Conservation (phyloP, 1,140 invertebrate species). For the Drosophila simulans region DNA sequence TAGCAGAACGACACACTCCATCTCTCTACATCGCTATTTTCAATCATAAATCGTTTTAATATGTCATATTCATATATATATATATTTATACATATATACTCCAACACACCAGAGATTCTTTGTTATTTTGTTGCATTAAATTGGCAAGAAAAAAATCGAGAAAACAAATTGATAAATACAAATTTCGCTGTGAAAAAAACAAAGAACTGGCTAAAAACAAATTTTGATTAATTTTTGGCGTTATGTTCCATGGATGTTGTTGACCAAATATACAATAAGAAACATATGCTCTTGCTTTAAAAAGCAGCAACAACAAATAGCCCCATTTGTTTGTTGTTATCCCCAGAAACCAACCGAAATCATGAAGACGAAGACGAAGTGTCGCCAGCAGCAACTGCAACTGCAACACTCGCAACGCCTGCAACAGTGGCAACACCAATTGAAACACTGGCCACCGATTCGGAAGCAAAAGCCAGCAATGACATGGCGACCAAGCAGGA, state of each 20-base stretch:
- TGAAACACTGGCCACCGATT: constrained; percentile 3
- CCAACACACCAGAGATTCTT: constrained; percentile 27
- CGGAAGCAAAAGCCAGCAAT: neutral
- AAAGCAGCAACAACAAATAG: constrained; percentile 70
- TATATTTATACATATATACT: constrained; percentile 6
- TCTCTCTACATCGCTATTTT: constrained; percentile 14
- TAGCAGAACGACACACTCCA: constrained; percentile 31
- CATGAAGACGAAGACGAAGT: constrained; percentile 4
- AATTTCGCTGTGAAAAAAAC: constrained; percentile 5
- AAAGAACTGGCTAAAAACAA: constrained; percentile 40
- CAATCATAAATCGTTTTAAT: constrained; percentile 12
- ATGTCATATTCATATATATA: neutral
- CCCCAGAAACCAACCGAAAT: constrained; percentile 54
- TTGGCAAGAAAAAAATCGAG: constrained; percentile 44
- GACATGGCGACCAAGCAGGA: constrained; percentile 52
- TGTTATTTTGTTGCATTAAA: constrained; percentile 56
- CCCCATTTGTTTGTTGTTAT: constrained; percentile 74
- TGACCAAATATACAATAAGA: constrained; percentile 36
- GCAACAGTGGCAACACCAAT: constrained; percentile 12
- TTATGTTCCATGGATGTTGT: constrained; percentile 82
- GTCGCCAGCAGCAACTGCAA: constrained; percentile 1
- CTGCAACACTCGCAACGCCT: constrained; percentile 4
- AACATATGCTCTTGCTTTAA: constrained; percentile 38
- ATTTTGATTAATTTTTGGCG: constrained; percentile 80
- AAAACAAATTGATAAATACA: constrained; percentile 1